Percentiles rank a stretch among this genome's conserved stretches.
phyloP scores from a whole-genome alignment of 2,888 invertebrate genomes.

The Aspidapion aeneum region DNA sequence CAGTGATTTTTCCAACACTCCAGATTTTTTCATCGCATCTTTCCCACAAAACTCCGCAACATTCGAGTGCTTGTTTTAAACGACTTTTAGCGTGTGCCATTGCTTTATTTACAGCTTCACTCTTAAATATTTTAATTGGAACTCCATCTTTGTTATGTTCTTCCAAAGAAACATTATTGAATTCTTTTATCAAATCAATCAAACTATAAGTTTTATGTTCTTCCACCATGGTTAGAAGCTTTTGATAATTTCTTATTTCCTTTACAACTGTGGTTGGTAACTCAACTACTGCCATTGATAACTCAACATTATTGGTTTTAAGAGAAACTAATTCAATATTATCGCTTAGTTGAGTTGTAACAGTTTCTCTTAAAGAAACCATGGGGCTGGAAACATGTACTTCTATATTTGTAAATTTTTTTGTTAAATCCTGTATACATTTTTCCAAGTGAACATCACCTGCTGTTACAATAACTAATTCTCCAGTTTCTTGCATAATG shows the following conservation, averaged over 20 bases:
- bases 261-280: conserved; percentile 68
- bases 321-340: conserved; percentile 23
- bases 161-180: conserved; percentile 39
- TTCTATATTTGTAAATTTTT: conserved; percentile 78
- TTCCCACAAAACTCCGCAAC: conserved; percentile 45
- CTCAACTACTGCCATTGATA: conserved; percentile 74
- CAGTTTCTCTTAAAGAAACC: conserved; percentile 93
- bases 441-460: conserved; percentile 97
- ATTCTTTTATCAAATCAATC: conserved; percentile 32
- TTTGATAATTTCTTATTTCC: conserved; percentile 66
- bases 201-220: conserved; percentile 39
- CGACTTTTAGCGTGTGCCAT: conserved; percentile 49
- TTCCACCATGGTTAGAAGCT: conserved; percentile 64
- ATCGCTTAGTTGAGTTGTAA: conserved; percentile 74
- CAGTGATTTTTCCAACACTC: conserved; percentile 88
- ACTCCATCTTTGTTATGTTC: conserved; percentile 30
- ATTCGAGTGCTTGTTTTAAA: conserved; percentile 57
- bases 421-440: conserved; percentile 87
- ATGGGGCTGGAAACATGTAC: conserved; percentile 93
- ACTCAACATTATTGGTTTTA: conserved; percentile 36
- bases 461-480: conserved; percentile 90
- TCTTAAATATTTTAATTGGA: conserved; percentile 34
- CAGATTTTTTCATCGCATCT: conserved; percentile 65
- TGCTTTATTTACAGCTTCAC: conserved; percentile 28
- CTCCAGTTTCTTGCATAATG: conserved; percentile 88